These are phyloP conservation scores for Thecocarcelia acutangulata DNA, from an alignment of 2,888 invertebrate genomes.

Conservation along the genomic window DNA sequence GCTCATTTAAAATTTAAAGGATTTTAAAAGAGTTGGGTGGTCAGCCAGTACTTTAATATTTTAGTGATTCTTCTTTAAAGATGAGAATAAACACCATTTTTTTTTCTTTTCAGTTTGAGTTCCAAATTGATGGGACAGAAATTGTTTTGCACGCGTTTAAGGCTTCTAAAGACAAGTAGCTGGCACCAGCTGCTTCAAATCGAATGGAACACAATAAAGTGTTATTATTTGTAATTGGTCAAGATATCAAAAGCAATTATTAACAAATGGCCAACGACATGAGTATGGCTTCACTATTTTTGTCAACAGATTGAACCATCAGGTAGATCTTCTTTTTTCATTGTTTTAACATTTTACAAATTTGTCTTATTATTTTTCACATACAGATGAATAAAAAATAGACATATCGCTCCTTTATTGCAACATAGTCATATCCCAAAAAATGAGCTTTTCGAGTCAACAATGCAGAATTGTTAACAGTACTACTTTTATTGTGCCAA, in stretches of 20 bases:
- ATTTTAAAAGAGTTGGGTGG: conserved; percentile 55
- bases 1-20: conserved; percentile 26
- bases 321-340: no score
- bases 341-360: no score
- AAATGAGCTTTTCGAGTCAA: no score
- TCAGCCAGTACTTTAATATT: conserved; percentile 46
- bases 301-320: no score
- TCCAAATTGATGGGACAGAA: neutral
- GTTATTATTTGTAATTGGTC: conserved; percentile 17
- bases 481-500: no score
- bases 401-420: no score
- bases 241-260: conserved; percentile 1
- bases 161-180: conserved; percentile 55
- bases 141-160: conserved; percentile 52
- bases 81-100: neutral
- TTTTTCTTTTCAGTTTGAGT: no score
- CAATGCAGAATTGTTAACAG: no score
- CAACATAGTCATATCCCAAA: no score
- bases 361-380: no score
- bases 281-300: conserved; percentile 25
- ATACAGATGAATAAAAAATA: no score
- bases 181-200: conserved; percentile 33
- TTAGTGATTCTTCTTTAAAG: neutral
- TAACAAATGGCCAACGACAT: neutral
- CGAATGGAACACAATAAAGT: conserved; percentile 6